Percentiles rank a stretch among this genome's conserved stretches.
phyloP scores from a whole-genome alignment of 1,140 invertebrate species.

The Amphibalanus amphitrite region DNA sequence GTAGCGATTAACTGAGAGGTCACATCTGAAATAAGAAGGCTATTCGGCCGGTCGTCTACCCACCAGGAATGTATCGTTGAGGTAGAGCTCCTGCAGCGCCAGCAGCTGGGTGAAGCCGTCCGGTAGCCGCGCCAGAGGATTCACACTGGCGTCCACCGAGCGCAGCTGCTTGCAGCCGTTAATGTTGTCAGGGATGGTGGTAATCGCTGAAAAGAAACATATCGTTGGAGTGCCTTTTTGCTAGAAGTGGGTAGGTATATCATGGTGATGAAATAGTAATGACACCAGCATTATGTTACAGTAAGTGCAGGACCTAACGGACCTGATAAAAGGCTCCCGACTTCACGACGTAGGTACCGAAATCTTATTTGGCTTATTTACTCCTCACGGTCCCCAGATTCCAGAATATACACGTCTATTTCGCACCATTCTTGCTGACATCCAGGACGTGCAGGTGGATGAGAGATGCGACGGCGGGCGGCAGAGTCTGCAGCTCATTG shows the following conservation, averaged over 20 bases:
- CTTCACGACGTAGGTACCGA: too few relatives aligned
- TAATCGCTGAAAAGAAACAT: constrained; percentile 57
- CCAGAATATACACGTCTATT: too few relatives aligned
- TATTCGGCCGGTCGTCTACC: neutral
- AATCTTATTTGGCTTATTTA: too few relatives aligned
- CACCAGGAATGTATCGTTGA: constrained; percentile 77
- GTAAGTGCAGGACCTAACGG: too few relatives aligned
- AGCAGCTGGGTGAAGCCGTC: constrained; percentile 80
- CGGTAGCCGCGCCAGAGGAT: constrained; percentile 74
- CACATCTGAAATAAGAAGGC: neutral
- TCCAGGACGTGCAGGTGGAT: constrained; percentile 72
- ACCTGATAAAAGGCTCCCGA: too few relatives aligned
- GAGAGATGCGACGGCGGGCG: constrained; percentile 71
- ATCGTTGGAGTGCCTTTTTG: too few relatives aligned
- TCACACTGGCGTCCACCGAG: constrained; percentile 72
- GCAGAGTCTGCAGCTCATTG: constrained; percentile 75
- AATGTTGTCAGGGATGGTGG: constrained; percentile 75
- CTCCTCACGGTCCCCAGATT: too few relatives aligned
- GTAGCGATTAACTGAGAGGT: too few relatives aligned
- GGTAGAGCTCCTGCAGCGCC: constrained; percentile 72
- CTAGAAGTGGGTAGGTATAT: too few relatives aligned
- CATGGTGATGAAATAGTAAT: too few relatives aligned
- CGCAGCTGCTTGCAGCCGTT: constrained; percentile 72
- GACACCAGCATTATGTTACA: too few relatives aligned
- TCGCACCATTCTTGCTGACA: constrained; percentile 72